Conservation (phyloP, 2,113 vertebrate species). For the Toxostoma redivivum region DNA sequence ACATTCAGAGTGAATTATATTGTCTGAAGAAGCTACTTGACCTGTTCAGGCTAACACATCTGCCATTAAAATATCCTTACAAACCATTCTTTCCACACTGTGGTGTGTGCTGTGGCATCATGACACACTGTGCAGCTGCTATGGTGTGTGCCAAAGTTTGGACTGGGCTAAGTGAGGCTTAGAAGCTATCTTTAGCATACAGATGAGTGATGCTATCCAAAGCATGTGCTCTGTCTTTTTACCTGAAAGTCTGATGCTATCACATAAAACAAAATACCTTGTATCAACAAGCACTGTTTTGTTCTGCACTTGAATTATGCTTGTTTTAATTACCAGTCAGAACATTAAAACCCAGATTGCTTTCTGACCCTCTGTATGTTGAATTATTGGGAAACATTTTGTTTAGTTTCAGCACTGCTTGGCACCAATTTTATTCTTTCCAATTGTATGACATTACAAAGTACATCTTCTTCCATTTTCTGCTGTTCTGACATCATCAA, state of each 20-base stretch:
- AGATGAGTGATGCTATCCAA: background rate
- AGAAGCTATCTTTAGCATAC: background rate
- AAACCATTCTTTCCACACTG: background rate
- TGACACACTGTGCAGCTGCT: background rate
- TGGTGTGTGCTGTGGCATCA: background rate
- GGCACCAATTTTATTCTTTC: background rate
- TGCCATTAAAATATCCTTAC: background rate
- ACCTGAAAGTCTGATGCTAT: background rate
- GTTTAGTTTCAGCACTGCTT: background rate
- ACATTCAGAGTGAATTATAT: background rate
- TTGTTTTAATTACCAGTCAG: background rate
- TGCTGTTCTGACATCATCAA: conserved; percentile 25
- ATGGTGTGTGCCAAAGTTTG: background rate
- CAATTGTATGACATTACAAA: background rate
- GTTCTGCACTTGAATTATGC: background rate
- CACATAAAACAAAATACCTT: background rate
- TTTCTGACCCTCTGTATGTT: background rate
- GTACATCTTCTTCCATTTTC: conserved; percentile 7
- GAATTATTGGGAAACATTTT: conserved; percentile 1
- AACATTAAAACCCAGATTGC: background rate
- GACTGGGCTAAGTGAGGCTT: background rate
- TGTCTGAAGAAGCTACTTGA: background rate
- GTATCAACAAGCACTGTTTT: background rate
- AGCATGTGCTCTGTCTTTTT: background rate
- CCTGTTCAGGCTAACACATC: background rate